phyloP scores from a whole-genome alignment of 2,888 invertebrate species.

The Sesia apiformis region DNA sequence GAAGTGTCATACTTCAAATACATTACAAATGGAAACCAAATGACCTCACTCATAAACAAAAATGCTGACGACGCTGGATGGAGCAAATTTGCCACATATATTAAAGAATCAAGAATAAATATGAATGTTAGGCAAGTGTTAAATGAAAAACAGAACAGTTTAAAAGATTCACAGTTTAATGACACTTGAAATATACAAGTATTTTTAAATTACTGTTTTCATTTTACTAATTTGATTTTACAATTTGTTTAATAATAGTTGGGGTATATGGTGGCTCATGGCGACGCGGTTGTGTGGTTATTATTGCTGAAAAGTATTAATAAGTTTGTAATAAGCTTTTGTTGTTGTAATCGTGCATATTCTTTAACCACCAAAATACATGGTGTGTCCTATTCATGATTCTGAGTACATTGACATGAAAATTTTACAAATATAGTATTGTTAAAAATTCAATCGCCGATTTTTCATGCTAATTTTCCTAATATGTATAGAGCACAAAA shows the following conservation, averaged over 20 bases:
- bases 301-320: slow-evolving; percentile 23
- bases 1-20: slow-evolving; percentile 26
- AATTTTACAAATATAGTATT: too few relatives aligned
- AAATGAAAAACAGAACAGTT: slow-evolving; percentile 68
- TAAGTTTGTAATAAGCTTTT: too few relatives aligned
- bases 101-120: slow-evolving; percentile 88
- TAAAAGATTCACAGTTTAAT: slow-evolving; percentile 31
- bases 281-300: slow-evolving; percentile 39
- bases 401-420: too few relatives aligned
- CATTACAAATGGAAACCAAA: slow-evolving; percentile 22
- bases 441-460: too few relatives aligned
- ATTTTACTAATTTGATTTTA: not conserved
- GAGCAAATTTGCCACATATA: slow-evolving; percentile 75
- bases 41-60: slow-evolving; percentile 24
- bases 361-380: too few relatives aligned
- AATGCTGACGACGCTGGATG: slow-evolving; percentile 49
- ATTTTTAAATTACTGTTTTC: not conserved
- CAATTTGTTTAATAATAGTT: not conserved
- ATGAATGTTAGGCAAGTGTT: slow-evolving; percentile 95
- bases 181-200: slow-evolving; percentile 8
- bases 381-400: too few relatives aligned
- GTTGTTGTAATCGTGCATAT: too few relatives aligned
- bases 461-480: too few relatives aligned
- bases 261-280: not conserved
- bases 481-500: too few relatives aligned